These are phyloP conservation scores for Semnopithecus entellus DNA, from an alignment of 2,113 vertebrate genomes.

Conservation along the genomic window DNA sequence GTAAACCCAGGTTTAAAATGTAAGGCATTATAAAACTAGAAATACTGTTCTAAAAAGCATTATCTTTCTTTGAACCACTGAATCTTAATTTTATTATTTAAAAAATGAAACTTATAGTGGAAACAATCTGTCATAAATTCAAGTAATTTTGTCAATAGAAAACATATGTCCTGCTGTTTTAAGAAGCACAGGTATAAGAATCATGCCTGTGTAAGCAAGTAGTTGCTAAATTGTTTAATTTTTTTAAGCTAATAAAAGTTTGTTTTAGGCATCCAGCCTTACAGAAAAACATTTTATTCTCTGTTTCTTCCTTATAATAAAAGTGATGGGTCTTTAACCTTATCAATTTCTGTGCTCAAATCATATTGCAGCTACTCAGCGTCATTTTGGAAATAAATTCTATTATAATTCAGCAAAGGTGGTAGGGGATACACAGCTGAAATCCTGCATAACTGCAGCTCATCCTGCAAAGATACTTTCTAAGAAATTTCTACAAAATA, in stretches of 20 bases:
- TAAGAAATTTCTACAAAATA: background rate
- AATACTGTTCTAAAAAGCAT: background rate
- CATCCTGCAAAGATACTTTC: background rate
- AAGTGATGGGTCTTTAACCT: background rate
- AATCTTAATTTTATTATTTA: background rate
- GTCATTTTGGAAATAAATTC: background rate
- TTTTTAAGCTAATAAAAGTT: slow-evolving; percentile 42
- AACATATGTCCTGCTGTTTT: slow-evolving; percentile 40
- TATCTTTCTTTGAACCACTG: background rate
- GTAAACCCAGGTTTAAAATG: background rate
- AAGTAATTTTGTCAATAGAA: background rate
- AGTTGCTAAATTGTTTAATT: slow-evolving; percentile 60
- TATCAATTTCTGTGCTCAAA: background rate
- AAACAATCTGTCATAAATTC: slow-evolving; percentile 23
- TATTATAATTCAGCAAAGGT: background rate
- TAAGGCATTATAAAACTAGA: background rate
- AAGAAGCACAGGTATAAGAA: background rate
- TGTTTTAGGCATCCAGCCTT: slow-evolving; percentile 33
- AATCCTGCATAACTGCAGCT: background rate
- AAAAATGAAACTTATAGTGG: background rate
- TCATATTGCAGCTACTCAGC: background rate
- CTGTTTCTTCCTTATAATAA: background rate
- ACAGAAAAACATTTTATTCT: slow-evolving; percentile 11
- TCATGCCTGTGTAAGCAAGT: background rate
- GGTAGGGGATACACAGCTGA: background rate